Evolutionary conservation across 2,113 vertebrate species (phyloP), one percentile per base, ranked within the genome.

Genomic region (Phocoena phocoena): DNA sequence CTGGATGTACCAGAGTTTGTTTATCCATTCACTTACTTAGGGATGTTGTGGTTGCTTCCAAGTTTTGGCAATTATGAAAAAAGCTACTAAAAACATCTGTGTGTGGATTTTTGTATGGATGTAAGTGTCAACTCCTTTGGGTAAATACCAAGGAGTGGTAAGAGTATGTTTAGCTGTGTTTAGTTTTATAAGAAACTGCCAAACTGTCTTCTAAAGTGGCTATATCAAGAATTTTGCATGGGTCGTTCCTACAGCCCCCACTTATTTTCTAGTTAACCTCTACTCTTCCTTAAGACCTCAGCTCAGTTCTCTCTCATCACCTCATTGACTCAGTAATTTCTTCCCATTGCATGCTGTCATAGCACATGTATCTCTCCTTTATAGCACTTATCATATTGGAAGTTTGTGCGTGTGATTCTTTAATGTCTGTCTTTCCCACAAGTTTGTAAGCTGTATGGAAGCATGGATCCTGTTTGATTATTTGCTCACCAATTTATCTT

Each of bases 61-160:
- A 95, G 70, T 92, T 80, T 81, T 80, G 65, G 44, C 55, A 87
- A 2, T 95, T 87, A 60, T 74, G 58, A 93, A 81, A 74, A 63
- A 95, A 76, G n/a, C 26, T 86, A 15, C 65, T 55, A 25, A 74
- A 68, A 93, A 95, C 31, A 74, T 90, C 15, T 26, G 12, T 71
- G 38, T 73, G 25, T 50, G 73, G 36, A n/a, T 31, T 89, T 92
- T 84, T 55, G 36, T 65, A 10, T 90, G 74, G 86, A 85, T 13
- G 12, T 86, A 83, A 63, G 25, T 95, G 77, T 58, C 65, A 62
- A 13, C 33, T 88, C 26, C 68, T 88, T 83, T 91, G 28, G 21
- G 67, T 79, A 88, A 23, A 62, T 63, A 60, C 23, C 17, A 21
- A 47, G 8, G 63, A 71, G 6, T 88, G 26, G 33, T 73, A 93